phyloP scores from a whole-genome alignment of 2,113 vertebrate species.

The Oncorhynchus kisutch region DNA sequence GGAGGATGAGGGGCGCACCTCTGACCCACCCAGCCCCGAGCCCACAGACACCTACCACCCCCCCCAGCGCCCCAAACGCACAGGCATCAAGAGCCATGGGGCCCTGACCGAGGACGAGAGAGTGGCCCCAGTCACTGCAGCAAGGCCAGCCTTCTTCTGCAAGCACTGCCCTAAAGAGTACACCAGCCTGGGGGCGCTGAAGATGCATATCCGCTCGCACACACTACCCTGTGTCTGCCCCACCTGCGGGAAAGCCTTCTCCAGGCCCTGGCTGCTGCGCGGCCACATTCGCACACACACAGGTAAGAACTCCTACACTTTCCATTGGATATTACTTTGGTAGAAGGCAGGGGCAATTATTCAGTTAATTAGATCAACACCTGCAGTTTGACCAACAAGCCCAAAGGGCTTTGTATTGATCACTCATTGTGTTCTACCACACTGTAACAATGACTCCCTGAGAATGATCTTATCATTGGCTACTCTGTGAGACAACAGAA shows the following conservation, averaged over 20 bases:
- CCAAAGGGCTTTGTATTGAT: conserved; percentile 55
- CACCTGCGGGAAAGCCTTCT: conserved; percentile 93
- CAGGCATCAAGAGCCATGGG: conserved; percentile 79
- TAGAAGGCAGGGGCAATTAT: too few relatives aligned
- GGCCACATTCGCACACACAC: conserved; percentile 95
- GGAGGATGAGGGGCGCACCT: conserved; percentile 89
- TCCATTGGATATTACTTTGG: too few relatives aligned
- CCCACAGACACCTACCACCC: conserved; percentile 81
- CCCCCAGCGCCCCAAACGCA: conserved; percentile 72
- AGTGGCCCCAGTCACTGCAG: conserved; percentile 54
- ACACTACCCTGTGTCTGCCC: conserved; percentile 90
- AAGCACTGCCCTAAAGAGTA: conserved; percentile 95
- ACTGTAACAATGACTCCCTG: conserved; percentile 48
- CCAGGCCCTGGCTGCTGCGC: conserved; percentile 91
- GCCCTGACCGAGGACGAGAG: conserved; percentile 70
- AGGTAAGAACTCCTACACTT: conserved; percentile 62
- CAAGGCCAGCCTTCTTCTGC: conserved; percentile 86
- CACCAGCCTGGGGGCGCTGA: conserved; percentile 89
- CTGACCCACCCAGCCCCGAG: conserved; percentile 88
- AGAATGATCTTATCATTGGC: conserved; percentile 60
- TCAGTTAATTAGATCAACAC: too few relatives aligned
- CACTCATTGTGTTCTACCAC: conserved; percentile 61
- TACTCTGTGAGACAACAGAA: conserved; percentile 32
- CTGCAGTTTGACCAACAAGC: conserved; percentile 36
- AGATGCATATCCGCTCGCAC: conserved; percentile 96